Conservation (phyloP, 2,113 vertebrate genomes). For the Engystomops pustulosus region DNA sequence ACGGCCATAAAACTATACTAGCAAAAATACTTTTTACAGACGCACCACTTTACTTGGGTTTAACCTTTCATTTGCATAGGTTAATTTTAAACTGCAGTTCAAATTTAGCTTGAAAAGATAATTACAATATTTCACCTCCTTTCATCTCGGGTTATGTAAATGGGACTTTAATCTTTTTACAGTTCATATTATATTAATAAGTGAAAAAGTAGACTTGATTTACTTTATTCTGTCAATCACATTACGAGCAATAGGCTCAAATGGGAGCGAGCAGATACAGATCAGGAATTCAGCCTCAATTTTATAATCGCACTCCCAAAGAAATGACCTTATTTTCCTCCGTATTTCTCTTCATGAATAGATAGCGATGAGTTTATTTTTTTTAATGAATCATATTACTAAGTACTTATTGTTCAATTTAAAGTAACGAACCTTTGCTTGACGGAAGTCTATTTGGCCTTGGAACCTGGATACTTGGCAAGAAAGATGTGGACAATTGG, state of each 20-base stretch:
- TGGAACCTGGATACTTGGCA: background rate
- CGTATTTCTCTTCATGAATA: conserved; percentile 39
- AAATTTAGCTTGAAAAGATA: conserved; percentile 97
- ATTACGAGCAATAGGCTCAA: conserved; percentile 64
- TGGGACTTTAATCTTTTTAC: conserved; percentile 81
- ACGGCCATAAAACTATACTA: conserved; percentile 64
- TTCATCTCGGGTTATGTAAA: conserved; percentile 91
- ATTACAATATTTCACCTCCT: conserved; percentile 89
- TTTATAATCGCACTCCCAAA: conserved; percentile 56
- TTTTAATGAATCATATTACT: conserved; percentile 52
- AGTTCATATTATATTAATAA: conserved; percentile 76
- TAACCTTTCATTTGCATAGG: conserved; percentile 88
- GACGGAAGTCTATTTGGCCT: conserved; percentile 10
- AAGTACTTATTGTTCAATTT: conserved; percentile 53
- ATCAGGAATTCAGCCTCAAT: conserved; percentile 69
- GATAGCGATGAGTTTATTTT: conserved; percentile 51
- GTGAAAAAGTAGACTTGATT: conserved; percentile 75
- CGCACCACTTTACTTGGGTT: conserved; percentile 69
- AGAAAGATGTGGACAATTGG: background rate
- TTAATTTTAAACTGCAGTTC: conserved; percentile 94
- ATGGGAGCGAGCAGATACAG: conserved; percentile 71
- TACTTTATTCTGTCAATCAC: conserved; percentile 81
- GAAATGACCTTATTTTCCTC: conserved; percentile 57
- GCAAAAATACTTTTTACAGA: conserved; percentile 69
- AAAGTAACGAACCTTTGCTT: conserved; percentile 30